phyloP scores from a whole-genome alignment of 2,113 vertebrate species.

The Equus przewalskii region DNA sequence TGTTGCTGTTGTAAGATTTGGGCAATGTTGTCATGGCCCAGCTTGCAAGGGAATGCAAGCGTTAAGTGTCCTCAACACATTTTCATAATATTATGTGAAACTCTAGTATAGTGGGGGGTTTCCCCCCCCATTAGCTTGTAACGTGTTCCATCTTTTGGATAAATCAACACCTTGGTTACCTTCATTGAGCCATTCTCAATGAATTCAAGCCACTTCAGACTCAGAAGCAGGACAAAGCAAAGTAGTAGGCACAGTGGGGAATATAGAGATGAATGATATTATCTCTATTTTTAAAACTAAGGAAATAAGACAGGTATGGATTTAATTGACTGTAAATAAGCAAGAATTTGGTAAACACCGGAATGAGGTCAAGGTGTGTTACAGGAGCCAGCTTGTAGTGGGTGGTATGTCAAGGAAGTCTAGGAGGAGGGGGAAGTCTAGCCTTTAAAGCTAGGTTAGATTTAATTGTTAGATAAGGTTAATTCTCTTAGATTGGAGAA shows the following conservation, averaged over 20 bases:
- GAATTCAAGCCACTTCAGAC: background rate
- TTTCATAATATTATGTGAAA: conserved; percentile 46
- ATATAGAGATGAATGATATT: conserved; percentile 10
- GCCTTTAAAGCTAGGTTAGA: background rate
- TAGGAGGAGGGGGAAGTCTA: conserved; percentile 12
- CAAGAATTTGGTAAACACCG: background rate
- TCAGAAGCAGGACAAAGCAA: background rate
- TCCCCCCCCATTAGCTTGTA: conserved; percentile 20
- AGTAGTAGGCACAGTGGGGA: background rate
- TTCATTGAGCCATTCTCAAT: background rate
- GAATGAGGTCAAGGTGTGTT: background rate
- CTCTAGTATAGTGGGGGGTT: background rate
- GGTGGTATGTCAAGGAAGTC: background rate
- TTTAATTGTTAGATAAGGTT: conserved; percentile 31
- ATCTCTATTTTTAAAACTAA: conserved; percentile 34
- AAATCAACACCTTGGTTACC: conserved; percentile 48
- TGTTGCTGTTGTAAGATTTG: conserved; percentile 83
- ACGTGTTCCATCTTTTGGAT: conserved; percentile 52
- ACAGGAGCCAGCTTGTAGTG: background rate
- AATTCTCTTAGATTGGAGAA: conserved; percentile 19
- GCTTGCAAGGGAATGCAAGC: background rate
- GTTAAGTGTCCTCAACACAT: conserved; percentile 40
- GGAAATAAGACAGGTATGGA: background rate
- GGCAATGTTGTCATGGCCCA: conserved; percentile 36
- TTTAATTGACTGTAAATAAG: conserved; percentile 38